These are phyloP conservation scores for Ammodramus savannarum DNA, from an alignment of 2,113 vertebrate genomes.

Conservation along the genomic window DNA sequence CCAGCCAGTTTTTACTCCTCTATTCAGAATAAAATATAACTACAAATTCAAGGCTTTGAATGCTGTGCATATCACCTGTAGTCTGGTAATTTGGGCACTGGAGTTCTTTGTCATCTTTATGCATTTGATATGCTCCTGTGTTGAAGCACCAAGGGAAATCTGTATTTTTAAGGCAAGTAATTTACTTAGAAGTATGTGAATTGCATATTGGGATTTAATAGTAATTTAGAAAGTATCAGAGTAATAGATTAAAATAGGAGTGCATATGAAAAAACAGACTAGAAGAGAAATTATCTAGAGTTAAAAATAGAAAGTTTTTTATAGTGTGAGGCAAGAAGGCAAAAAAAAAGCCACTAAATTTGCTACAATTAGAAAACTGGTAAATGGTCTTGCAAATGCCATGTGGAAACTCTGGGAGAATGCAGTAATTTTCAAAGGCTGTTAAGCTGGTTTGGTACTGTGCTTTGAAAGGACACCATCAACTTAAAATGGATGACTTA, in stretches of 20 bases:
- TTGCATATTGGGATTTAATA: conserved; percentile 32
- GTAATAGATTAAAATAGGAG: conserved; percentile 15
- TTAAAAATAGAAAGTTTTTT: conserved; percentile 14
- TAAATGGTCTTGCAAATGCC: neutral
- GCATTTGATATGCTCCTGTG: conserved; percentile 9
- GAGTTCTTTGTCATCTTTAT: conserved; percentile 67
- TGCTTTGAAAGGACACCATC: neutral
- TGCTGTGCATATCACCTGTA: conserved; percentile 58
- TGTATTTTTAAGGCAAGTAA: conserved; percentile 63
- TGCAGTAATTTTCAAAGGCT: neutral
- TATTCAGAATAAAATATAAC: conserved; percentile 70
- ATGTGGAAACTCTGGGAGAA: neutral
- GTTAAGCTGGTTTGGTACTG: neutral
- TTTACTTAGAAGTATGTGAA: conserved; percentile 59
- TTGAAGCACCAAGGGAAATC: conserved; percentile 63
- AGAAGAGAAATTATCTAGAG: neutral
- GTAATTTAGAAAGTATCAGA: conserved; percentile 34
- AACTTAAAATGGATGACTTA: neutral
- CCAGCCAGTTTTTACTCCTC: conserved; percentile 66
- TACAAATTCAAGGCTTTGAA: conserved; percentile 51
- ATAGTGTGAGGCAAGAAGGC: neutral
- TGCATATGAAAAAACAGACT: neutral
- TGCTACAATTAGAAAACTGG: neutral
- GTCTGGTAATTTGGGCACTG: conserved; percentile 43
- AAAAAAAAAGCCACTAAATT: neutral